phyloP scores from a whole-genome alignment of 2,113 vertebrate genomes.

The Axis porcinus region DNA sequence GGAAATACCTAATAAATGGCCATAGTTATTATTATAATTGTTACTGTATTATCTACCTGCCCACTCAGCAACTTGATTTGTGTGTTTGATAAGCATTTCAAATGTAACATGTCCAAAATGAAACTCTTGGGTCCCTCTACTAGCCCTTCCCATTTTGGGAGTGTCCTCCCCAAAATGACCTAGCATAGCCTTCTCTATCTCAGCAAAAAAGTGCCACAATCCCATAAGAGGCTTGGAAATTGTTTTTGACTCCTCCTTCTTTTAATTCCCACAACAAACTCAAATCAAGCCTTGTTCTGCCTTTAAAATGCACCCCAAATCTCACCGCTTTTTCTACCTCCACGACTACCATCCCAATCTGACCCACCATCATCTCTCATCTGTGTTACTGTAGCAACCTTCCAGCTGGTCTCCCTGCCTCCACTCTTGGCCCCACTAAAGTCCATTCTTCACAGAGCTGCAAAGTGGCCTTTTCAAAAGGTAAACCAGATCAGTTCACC shows the following conservation, averaged over 20 bases:
- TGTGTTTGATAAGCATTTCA: not conserved
- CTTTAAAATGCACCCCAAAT: not conserved
- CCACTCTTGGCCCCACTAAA: not conserved
- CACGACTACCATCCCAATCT: fast-evolving
- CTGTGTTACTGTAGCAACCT: not conserved
- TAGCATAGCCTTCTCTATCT: not conserved
- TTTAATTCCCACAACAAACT: not conserved
- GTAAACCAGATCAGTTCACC: not conserved
- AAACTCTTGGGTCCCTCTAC: not conserved
- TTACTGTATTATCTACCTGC: not conserved
- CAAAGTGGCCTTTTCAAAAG: not conserved
- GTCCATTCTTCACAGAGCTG: not conserved
- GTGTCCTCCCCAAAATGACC: not conserved
- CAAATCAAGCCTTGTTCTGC: not conserved
- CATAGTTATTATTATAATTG: not conserved
- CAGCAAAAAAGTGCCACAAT: not conserved
- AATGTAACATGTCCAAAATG: not conserved
- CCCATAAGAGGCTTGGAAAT: not conserved
- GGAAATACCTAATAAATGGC: not conserved
- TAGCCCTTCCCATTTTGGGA: not conserved
- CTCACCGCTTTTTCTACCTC: not conserved
- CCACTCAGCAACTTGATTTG: not conserved
- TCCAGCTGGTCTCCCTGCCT: not conserved
- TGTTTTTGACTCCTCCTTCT: not conserved
- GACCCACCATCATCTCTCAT: not conserved